phyloP scores from a whole-genome alignment of 64 coral and sea anemone species.

The Acropora tenuis region DNA sequence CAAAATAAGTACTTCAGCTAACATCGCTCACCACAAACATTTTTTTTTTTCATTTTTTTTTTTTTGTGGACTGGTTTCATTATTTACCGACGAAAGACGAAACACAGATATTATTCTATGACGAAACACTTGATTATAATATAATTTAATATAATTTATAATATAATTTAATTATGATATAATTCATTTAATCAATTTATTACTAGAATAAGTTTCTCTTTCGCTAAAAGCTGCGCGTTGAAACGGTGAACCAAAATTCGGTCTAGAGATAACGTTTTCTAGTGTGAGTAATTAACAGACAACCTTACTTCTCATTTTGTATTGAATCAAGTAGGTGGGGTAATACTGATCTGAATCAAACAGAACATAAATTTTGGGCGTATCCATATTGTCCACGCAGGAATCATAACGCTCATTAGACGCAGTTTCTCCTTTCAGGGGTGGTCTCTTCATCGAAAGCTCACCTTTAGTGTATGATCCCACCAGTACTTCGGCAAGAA shows the following conservation, averaged over 20 bases:
- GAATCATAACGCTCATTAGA: conserved; percentile 37
- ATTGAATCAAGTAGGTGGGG: conserved; percentile 41
- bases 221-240: too few relatives aligned
- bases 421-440: not conserved
- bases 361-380: conserved; percentile 41
- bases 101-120: too few relatives aligned
- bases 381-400: conserved; percentile 34
- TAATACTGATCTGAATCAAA: conserved; percentile 59
- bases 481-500: conserved; percentile 45
- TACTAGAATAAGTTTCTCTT: too few relatives aligned
- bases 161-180: too few relatives aligned
- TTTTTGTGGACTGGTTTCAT: too few relatives aligned
- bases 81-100: too few relatives aligned
- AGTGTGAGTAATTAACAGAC: not conserved
- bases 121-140: too few relatives aligned
- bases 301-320: conserved; percentile 28
- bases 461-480: conserved; percentile 49
- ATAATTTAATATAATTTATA: too few relatives aligned
- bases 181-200: too few relatives aligned
- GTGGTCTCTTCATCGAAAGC: not conserved
- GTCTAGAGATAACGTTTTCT: not conserved
- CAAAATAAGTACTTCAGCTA: too few relatives aligned
- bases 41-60: too few relatives aligned
- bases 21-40: too few relatives aligned
- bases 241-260: not conserved